Base-by-base conservation (phyloP, 2,113 vertebrate genomes). In the Mixornis gularis region DNA sequence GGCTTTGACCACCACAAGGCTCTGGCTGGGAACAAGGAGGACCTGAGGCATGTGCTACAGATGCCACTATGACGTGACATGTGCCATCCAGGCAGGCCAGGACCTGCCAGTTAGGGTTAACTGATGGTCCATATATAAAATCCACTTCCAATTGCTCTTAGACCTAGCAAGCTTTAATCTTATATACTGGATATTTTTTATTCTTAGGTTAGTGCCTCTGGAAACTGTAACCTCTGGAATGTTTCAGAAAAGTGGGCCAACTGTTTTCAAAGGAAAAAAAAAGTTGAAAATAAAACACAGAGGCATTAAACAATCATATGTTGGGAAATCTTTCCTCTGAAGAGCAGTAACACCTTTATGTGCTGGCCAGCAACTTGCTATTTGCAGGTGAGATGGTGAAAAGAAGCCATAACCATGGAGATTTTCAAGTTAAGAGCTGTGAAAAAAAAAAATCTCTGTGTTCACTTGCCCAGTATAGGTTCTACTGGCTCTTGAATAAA, bases 11-110 rank as follows among this genome's bases (percentile, higher is more conserved):
- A 71, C 32, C 55, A 56, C 27, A 17, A 76, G 40, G 43, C 26
- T 34, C 44, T 70, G 15, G 16, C 1, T 55, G 44, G 64, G 43
- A 9, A 19, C 49, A 73, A 63, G 14, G 32, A 62, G 46, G 15
- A 44, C 17, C 46, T 18, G 32, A 91, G 46, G 15, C 7, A 10
- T 1, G 1, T 16, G 9, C 26, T 32, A 7, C 3, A 8, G 1
- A 0, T 46, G 26, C 8, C 70, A 74, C 7, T 7, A 1, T 16
- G 7, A 13, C 22, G 25, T 20, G 12, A 53, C 13, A 21, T 7
- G 13, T 77, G 3, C 19, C 34, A 40, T 10, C 36, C 14, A 48
- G 52, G 41, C 17, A 40, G 9, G 53, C 16, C 20, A 79, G 49
- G 22, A 55, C 59, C 76, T 79, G 40, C 21, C 36, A 74, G 0